These are phyloP conservation scores for Lepisosteus oculatus DNA, from an alignment of 2,113 vertebrate species.

Conservation along the genomic window DNA sequence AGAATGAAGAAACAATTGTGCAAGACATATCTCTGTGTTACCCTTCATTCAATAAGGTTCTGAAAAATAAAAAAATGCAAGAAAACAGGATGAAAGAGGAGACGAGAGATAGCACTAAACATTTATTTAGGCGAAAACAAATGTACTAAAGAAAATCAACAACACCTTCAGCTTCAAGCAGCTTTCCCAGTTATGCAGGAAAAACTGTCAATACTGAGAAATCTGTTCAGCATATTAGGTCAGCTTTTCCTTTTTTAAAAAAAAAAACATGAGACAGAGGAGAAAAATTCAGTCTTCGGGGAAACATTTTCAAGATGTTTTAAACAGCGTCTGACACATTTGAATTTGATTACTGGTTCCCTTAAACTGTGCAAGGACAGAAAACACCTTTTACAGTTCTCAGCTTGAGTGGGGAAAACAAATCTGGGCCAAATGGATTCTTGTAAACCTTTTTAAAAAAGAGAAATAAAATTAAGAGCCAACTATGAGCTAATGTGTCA, in stretches of 20 bases:
- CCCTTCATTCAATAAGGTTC: no score
- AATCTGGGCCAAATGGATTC: slow-evolving; percentile 19
- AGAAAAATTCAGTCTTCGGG: slow-evolving; percentile 24
- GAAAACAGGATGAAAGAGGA: no score
- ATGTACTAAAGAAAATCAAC: no score
- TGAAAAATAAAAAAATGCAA: no score
- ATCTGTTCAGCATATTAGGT: neutral
- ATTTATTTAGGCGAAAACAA: no score
- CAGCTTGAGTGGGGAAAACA: slow-evolving; percentile 30
- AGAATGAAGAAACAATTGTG: no score
- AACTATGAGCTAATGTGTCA: slow-evolving; percentile 54
- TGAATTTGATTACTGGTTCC: slow-evolving; percentile 41
- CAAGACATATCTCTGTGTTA: no score
- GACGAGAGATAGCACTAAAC: no score
- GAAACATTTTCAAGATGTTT: slow-evolving; percentile 47
- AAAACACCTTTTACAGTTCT: slow-evolving; percentile 21
- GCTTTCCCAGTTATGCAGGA: no score
- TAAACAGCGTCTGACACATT: slow-evolving; percentile 56
- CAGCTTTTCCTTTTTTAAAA: slow-evolving; percentile 4
- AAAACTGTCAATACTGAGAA: no score
- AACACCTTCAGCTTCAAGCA: no score
- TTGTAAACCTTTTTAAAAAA: slow-evolving; percentile 20
- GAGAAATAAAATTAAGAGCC: slow-evolving; percentile 41
- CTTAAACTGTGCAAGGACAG: slow-evolving; percentile 33
- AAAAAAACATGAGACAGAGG: neutral